These are phyloP conservation scores for Actinernus sp. DNA, from an alignment of 92 coral and sea anemone species.

Conservation along the genomic window DNA sequence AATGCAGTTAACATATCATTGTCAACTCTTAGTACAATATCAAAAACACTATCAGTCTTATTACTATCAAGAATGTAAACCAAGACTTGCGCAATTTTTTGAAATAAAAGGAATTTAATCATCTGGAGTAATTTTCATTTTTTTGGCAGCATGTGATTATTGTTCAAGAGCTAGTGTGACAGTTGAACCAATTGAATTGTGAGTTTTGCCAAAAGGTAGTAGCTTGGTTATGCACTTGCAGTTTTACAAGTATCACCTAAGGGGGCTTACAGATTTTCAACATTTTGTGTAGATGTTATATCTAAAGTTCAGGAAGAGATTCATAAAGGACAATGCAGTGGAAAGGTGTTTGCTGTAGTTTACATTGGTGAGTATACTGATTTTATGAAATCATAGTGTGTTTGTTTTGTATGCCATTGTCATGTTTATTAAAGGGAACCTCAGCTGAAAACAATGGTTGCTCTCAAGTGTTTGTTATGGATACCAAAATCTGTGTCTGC, in stretches of 20 bases:
- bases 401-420: background rate
- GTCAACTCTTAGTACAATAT: too few species aligned
- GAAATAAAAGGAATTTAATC: too few species aligned
- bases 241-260: background rate
- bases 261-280: background rate
- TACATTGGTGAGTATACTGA: constrained; percentile 71
- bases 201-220: background rate
- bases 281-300: constrained; percentile 45
- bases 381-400: background rate
- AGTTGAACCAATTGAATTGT: background rate
- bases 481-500: too few species aligned
- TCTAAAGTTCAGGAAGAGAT: constrained; percentile 81
- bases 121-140: too few species aligned
- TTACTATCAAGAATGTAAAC: too few species aligned
- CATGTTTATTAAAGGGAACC: background rate
- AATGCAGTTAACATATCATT: too few species aligned
- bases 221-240: background rate
- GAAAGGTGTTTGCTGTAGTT: constrained; percentile 91
- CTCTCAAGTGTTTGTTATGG: too few species aligned
- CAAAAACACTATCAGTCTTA: too few species aligned
- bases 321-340: constrained; percentile 54
- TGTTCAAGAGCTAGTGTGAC: too few species aligned
- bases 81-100: too few species aligned
- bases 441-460: too few species aligned
- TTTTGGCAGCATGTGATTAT: too few species aligned